Percentiles rank a stretch among this genome's conserved stretches.
Conservation (phyloP, 2,113 vertebrate species). For the Chrysochloris asiatica region DNA sequence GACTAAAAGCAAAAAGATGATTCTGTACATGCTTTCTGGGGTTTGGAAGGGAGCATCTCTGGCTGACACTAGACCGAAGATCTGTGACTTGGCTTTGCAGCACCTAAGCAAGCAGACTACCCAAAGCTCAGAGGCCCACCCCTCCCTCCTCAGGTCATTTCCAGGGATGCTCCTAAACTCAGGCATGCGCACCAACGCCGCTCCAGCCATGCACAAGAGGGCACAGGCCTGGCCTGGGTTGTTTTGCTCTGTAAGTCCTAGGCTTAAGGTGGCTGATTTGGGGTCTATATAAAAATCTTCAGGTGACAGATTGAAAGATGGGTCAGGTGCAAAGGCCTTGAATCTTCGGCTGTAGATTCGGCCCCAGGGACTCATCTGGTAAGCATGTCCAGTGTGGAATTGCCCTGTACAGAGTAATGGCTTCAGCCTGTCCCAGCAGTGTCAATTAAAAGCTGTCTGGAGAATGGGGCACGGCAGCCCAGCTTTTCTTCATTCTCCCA, state of each 20-base stretch:
- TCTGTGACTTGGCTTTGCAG: neutral
- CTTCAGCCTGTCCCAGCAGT: neutral
- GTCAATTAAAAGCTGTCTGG: neutral
- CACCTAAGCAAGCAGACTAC: neutral
- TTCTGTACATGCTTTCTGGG: neutral
- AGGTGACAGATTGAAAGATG: neutral
- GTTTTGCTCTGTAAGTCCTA: neutral
- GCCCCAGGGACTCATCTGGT: neutral
- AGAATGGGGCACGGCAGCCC: neutral
- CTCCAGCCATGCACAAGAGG: neutral
- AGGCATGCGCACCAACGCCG: neutral
- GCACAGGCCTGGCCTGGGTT: neutral
- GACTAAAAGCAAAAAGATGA: neutral
- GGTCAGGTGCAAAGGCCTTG: neutral
- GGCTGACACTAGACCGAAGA: neutral
- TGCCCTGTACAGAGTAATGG: neutral
- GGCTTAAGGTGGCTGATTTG: fast-evolving
- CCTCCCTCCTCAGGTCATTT: neutral
- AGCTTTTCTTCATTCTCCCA: neutral
- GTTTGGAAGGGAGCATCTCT: neutral
- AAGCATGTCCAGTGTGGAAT: neutral
- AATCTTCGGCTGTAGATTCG: neutral
- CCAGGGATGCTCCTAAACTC: neutral
- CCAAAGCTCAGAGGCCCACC: neutral
- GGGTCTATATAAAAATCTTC: neutral